phyloP scores from a whole-genome alignment of 2,888 invertebrate genomes.

The Latheticus oryzae region DNA sequence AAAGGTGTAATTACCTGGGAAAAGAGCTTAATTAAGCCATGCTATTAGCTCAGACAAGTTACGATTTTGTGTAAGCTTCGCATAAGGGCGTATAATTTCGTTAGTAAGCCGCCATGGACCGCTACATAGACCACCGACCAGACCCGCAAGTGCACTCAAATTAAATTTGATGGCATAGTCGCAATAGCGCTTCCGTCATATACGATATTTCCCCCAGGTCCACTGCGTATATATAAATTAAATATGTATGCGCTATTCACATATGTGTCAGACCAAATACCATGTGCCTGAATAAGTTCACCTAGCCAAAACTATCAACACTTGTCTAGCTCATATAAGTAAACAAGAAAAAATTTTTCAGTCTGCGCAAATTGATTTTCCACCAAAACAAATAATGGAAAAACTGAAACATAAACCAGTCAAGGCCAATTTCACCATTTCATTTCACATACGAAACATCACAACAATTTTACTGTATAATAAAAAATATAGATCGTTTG shows the following conservation, averaged over 20 bases:
- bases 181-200: conserved; percentile 36
- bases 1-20: conserved; percentile 37
- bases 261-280: conserved; percentile 14
- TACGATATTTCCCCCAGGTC: conserved; percentile 41
- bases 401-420: too few relatives aligned
- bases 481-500: too few relatives aligned
- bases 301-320: conserved; percentile 26
- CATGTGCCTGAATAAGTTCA: conserved; percentile 19
- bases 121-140: conserved; percentile 27
- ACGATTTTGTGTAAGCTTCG: conserved; percentile 26
- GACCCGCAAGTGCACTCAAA: conserved; percentile 48
- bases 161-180: conserved; percentile 49
- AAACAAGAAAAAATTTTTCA: too few relatives aligned
- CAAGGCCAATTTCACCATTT: too few relatives aligned
- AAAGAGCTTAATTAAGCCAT: conserved; percentile 36
- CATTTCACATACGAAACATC: too few relatives aligned
- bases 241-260: conserved; percentile 35
- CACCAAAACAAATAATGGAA: too few relatives aligned
- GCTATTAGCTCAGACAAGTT: conserved; percentile 38
- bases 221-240: conserved; percentile 39
- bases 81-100: conserved; percentile 38
- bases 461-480: too few relatives aligned
- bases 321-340: conserved; percentile 15
- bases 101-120: conserved; percentile 36
- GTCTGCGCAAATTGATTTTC: conserved; percentile 5